phyloP scores from a whole-genome alignment of 1,140 invertebrate species.

The Pseudomyrmex dendroicus region DNA sequence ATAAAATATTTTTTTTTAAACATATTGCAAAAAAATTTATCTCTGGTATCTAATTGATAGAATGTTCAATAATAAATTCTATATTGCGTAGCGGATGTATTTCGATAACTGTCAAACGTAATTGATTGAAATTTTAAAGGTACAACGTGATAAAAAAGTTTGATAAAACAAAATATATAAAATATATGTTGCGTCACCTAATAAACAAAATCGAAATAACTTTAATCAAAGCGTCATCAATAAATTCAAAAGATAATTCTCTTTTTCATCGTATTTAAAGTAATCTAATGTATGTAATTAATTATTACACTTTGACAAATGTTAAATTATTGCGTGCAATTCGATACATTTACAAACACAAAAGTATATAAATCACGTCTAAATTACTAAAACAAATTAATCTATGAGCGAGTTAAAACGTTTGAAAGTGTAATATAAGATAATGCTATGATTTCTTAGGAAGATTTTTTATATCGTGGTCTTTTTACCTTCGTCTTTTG shows the following conservation, averaged over 20 bases:
- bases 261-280: slow-evolving; percentile 17
- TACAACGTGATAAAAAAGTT: background rate
- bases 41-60: background rate
- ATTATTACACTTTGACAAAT: slow-evolving; percentile 16
- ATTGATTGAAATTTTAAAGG: slow-evolving; percentile 11
- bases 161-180: slow-evolving; percentile 17
- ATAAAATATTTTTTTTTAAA: background rate
- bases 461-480: too few relatives aligned
- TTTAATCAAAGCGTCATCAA: slow-evolving; percentile 13
- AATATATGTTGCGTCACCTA: background rate
- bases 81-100: background rate
- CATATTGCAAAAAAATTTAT: background rate
- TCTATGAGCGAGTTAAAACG: too few relatives aligned
- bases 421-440: too few relatives aligned
- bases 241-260: slow-evolving; percentile 5
- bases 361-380: background rate
- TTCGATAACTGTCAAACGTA: background rate
- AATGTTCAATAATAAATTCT: background rate
- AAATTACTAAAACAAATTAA: too few relatives aligned
- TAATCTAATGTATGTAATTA: background rate
- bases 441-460: too few relatives aligned
- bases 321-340: slow-evolving; percentile 34
- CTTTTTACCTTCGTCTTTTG: too few relatives aligned
- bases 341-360: background rate
- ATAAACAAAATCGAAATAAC: slow-evolving; percentile 28